phyloP scores from a whole-genome alignment of 64 coral and sea anemone genomes.

The Platygyra sinensis region DNA sequence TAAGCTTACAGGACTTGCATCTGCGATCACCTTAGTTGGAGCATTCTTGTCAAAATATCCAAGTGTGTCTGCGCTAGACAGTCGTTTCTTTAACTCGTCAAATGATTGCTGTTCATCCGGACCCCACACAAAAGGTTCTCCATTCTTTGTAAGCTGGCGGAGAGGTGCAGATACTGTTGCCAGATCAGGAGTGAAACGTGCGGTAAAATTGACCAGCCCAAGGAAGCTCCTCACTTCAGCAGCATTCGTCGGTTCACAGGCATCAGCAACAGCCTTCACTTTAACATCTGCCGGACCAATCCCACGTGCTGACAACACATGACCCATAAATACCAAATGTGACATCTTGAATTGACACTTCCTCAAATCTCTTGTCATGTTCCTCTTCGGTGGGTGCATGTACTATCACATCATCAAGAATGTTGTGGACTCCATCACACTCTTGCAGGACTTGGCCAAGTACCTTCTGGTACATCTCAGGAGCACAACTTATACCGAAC shows the following conservation, averaged over 20 bases:
- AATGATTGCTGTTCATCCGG: slow-evolving; percentile 9
- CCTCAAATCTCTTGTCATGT: slow-evolving; percentile 44
- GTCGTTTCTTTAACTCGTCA: slow-evolving; percentile 48
- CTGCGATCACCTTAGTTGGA: slow-evolving; percentile 56
- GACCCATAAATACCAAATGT: slow-evolving; percentile 6
- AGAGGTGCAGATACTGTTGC: background rate
- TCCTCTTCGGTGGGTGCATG: slow-evolving; percentile 30
- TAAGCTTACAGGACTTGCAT: slow-evolving; percentile 11
- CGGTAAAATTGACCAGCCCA: background rate
- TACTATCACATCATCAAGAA: slow-evolving; percentile 47
- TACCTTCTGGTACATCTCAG: slow-evolving; percentile 41
- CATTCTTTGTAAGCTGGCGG: slow-evolving; percentile 34
- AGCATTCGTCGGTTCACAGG: slow-evolving; percentile 34
- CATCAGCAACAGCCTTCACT: slow-evolving; percentile 35
- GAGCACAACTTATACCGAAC: slow-evolving; percentile 31
- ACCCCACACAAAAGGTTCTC: slow-evolving; percentile 14
- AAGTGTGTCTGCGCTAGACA: slow-evolving; percentile 8
- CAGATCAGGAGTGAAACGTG: too few species aligned
- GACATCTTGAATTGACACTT: slow-evolving; percentile 28
- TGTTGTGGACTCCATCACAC: slow-evolving; percentile 39
- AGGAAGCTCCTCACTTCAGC: slow-evolving; percentile 11
- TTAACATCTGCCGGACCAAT: slow-evolving; percentile 47
- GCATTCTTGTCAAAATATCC: slow-evolving; percentile 52
- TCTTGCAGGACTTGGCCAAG: slow-evolving; percentile 27
- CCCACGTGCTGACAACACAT: slow-evolving; percentile 23